Conservation (phyloP, 2,113 vertebrate genomes). For the Paradisaea rubra region DNA sequence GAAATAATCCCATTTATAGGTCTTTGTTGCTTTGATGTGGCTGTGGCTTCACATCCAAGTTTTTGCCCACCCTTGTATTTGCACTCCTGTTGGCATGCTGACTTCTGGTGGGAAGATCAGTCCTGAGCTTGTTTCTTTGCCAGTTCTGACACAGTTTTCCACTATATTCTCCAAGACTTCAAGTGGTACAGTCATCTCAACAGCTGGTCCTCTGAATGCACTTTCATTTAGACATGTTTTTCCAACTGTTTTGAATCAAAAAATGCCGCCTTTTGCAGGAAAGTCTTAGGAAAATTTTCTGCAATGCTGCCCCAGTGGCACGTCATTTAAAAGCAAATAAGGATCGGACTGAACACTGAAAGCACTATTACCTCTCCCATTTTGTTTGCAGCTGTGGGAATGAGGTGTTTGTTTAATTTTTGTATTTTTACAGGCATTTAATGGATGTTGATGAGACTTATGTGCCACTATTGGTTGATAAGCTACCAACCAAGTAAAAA, state of each 20-base stretch:
- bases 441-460: not conserved
- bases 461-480: not conserved
- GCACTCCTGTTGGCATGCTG: not conserved
- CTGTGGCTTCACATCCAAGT: not conserved
- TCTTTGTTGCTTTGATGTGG: not conserved
- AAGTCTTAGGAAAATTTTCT: conserved; percentile 8
- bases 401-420: not conserved
- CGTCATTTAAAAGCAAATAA: conserved; percentile 6
- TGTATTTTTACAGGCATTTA: not conserved
- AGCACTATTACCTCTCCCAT: not conserved
- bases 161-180: not conserved
- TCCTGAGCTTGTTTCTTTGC: not conserved
- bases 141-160: not conserved
- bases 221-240: conserved; percentile 10
- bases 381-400: not conserved
- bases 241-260: conserved; percentile 30
- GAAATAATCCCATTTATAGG: not conserved
- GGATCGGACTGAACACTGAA: not conserved
- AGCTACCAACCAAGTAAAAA: not conserved
- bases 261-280: not conserved
- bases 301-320: not conserved
- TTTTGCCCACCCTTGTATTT: not conserved
- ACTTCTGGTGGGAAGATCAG: not conserved
- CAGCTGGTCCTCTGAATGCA: not conserved
- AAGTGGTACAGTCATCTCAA: not conserved